phyloP scores from a whole-genome alignment of 2,888 invertebrate genomes.

The Arge pagana region DNA sequence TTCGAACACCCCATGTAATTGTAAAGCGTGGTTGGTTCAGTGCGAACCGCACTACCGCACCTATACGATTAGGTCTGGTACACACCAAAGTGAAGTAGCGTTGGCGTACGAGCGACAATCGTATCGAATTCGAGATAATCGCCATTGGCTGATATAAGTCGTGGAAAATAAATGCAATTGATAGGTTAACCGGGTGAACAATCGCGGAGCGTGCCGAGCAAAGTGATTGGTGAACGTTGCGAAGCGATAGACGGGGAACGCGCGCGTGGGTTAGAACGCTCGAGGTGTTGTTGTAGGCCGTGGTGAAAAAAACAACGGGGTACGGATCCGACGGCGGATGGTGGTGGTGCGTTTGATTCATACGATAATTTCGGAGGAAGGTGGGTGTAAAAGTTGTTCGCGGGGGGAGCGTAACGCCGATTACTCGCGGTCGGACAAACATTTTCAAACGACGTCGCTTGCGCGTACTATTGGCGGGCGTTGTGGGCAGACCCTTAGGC shows the following conservation, averaged over 20 bases:
- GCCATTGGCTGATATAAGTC: not conserved
- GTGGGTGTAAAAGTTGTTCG: no score
- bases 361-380: no score
- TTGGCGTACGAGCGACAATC: not conserved
- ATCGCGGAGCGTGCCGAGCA: not conserved
- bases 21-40: slow-evolving; percentile 19
- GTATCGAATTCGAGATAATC: not conserved
- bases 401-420: no score
- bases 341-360: no score
- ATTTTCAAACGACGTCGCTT: no score
- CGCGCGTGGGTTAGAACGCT: no score
- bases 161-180: slow-evolving; percentile 12
- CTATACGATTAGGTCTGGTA: slow-evolving; percentile 16
- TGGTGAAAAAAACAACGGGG: no score
- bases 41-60: slow-evolving; percentile 23
- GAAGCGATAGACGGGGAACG: no score
- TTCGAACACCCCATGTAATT: slow-evolving; percentile 20
- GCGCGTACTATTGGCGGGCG: no score
- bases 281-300: no score
- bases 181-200: not conserved
- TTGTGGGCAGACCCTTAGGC: slow-evolving; percentile 15
- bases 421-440: no score
- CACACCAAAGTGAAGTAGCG: slow-evolving; percentile 11
- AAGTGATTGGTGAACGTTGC: slow-evolving; percentile 1
- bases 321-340: no score